Conservation (phyloP, 2,888 invertebrate species). For the Heliconius cydno region DNA sequence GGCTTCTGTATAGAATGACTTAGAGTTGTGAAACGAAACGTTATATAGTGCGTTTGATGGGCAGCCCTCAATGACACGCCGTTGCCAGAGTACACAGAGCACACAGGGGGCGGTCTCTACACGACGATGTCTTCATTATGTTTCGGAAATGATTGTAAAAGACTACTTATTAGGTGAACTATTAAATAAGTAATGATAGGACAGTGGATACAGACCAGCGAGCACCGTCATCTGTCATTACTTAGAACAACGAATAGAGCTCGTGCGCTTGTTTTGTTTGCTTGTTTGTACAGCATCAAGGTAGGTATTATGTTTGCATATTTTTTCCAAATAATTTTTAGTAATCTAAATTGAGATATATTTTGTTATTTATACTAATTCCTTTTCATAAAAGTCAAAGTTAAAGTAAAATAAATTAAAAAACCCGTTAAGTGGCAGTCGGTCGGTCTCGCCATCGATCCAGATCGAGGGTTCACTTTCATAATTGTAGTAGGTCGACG, state of each 20-base stretch:
- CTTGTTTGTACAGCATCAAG: background rate
- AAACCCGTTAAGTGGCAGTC: too few relatives aligned
- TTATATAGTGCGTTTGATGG: slow-evolving; percentile 9
- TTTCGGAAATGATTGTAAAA: slow-evolving; percentile 17
- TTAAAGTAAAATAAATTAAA: too few relatives aligned
- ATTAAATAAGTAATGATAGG: slow-evolving; percentile 11
- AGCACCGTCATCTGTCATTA: background rate
- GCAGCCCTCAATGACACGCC: slow-evolving; percentile 10
- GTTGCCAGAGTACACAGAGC: background rate
- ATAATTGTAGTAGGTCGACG: too few relatives aligned
- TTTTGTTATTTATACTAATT: too few relatives aligned
- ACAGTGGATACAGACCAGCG: background rate
- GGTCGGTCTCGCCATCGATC: too few relatives aligned
- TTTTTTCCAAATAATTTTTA: background rate
- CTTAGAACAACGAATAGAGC: background rate
- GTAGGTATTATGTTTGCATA: background rate
- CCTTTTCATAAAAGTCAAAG: background rate
- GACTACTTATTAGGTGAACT: slow-evolving; percentile 6
- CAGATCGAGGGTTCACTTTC: too few relatives aligned
- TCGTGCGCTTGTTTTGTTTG: background rate
- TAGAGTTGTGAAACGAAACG: background rate
- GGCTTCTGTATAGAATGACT: slow-evolving; percentile 9
- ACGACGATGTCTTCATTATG: slow-evolving; percentile 10
- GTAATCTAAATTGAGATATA: background rate
- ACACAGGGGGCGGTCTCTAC: slow-evolving; percentile 34